These are phyloP conservation scores for Nasonia longicornis DNA, from an alignment of 1,140 invertebrate genomes.

Conservation along the genomic window DNA sequence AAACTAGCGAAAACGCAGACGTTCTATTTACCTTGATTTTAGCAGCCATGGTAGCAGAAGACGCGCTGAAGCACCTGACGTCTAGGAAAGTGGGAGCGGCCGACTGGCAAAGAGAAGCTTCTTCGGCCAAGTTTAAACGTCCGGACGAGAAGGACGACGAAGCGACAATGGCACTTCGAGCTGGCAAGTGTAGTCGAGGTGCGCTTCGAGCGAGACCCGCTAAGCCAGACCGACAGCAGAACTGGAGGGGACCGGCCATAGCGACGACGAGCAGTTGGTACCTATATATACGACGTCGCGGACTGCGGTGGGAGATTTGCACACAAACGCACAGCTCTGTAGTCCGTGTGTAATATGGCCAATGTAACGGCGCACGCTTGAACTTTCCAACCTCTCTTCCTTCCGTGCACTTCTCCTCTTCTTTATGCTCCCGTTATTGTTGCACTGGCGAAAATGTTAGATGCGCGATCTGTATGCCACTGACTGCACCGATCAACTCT, in stretches of 20 bases:
- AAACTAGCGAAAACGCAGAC: no score
- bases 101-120: neutral
- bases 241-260: conserved; percentile 48
- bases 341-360: neutral
- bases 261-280: neutral
- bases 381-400: conserved; percentile 45
- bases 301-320: neutral
- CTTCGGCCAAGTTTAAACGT: neutral
- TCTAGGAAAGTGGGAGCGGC: conserved; percentile 4
- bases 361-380: neutral
- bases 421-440: neutral
- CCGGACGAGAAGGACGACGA: conserved; percentile 5
- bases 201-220: conserved; percentile 32
- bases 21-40: conserved; percentile 56
- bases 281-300: neutral
- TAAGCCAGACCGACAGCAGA: conserved; percentile 33
- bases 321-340: neutral
- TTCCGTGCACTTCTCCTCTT: conserved; percentile 14
- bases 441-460: no score
- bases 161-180: conserved; percentile 19
- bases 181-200: conserved; percentile 39
- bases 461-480: no score
- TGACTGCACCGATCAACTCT: neutral
- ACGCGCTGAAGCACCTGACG: conserved; percentile 26
- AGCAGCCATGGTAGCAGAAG: conserved; percentile 49